A percentile compares a stretch with the other conserved stretches of the same genome.
These are phyloP conservation scores for Lepidotrigona ventralis DNA, from an alignment of 1,140 invertebrate genomes.

Conservation along the genomic window DNA sequence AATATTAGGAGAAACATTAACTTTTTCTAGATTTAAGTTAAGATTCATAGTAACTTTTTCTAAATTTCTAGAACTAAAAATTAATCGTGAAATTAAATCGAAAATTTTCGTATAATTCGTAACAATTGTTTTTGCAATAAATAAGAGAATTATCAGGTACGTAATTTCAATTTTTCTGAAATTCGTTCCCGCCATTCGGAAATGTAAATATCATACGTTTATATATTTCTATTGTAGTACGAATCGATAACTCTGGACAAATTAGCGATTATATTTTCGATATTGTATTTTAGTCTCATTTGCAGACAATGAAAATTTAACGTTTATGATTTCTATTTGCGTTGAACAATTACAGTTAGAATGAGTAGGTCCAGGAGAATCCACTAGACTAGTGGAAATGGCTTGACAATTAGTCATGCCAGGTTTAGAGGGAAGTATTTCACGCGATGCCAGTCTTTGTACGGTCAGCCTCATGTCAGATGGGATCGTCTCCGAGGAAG, in stretches of 20 bases:
- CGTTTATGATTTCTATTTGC: slow-evolving; percentile 18
- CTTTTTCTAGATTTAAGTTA: too few species aligned
- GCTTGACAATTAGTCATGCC: slow-evolving; percentile 68
- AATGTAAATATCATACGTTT: slow-evolving; percentile 30
- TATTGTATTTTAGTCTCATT: background rate
- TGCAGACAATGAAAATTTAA: background rate
- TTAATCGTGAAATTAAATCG: too few species aligned
- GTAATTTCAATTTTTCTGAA: background rate
- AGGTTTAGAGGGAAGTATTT: slow-evolving; percentile 74
- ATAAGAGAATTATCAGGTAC: background rate
- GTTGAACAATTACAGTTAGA: slow-evolving; percentile 2
- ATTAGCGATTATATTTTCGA: slow-evolving; percentile 41
- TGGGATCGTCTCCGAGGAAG: slow-evolving; percentile 85
- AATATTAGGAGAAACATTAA: background rate
- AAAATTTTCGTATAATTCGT: background rate
- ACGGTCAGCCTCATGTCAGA: slow-evolving; percentile 84
- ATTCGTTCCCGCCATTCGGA: slow-evolving; percentile 13
- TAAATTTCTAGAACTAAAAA: background rate
- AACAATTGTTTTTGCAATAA: too few species aligned
- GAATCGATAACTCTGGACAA: slow-evolving; percentile 55
- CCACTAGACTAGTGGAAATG: slow-evolving; percentile 18
- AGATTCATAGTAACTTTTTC: background rate
- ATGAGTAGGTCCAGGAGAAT: slow-evolving; percentile 28
- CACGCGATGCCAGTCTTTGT: slow-evolving; percentile 70
- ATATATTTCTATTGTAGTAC: slow-evolving; percentile 14